phyloP scores from a whole-genome alignment of 2,797 vertebrate genomes.

The Holocentrus rufus region DNA sequence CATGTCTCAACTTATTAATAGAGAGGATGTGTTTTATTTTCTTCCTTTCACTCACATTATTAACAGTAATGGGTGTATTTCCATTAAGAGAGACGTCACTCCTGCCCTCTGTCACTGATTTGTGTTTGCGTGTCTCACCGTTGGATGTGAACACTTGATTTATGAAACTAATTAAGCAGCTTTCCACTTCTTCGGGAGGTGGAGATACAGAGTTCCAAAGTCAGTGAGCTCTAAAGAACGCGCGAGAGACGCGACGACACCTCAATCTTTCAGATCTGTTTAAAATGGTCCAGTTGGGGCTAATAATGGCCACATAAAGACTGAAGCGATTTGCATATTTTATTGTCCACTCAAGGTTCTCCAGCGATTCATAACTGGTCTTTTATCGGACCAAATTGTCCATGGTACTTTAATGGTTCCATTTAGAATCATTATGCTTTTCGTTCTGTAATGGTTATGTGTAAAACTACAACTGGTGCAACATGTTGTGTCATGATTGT shows the following conservation, averaged over 20 bases:
- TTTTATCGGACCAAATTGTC: too few species aligned
- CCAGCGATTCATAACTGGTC: too few species aligned
- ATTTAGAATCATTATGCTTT: too few species aligned
- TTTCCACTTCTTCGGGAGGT: conserved; percentile 37
- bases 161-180: conserved; percentile 16
- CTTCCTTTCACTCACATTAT: conserved; percentile 17
- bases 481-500: too few species aligned
- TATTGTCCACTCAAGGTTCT: too few species aligned
- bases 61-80: conserved; percentile 29
- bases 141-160: background rate
- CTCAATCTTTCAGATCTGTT: conserved; percentile 4
- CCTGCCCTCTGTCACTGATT: conserved; percentile 8
- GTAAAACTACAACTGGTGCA: too few species aligned
- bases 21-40: conserved; percentile 17
- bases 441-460: too few species aligned
- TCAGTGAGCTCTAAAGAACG: background rate
- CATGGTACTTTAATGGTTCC: too few species aligned
- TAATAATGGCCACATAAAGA: background rate
- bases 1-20: conserved; percentile 33
- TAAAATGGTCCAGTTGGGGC: conserved; percentile 5
- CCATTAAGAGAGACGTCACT: conserved; percentile 30
- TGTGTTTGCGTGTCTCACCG: conserved; percentile 47
- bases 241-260: conserved; percentile 21
- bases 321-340: too few species aligned
- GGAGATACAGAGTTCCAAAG: conserved; percentile 5